Conservation (phyloP, 2,888 invertebrate genomes). For the Hipparchia sbordonii region DNA sequence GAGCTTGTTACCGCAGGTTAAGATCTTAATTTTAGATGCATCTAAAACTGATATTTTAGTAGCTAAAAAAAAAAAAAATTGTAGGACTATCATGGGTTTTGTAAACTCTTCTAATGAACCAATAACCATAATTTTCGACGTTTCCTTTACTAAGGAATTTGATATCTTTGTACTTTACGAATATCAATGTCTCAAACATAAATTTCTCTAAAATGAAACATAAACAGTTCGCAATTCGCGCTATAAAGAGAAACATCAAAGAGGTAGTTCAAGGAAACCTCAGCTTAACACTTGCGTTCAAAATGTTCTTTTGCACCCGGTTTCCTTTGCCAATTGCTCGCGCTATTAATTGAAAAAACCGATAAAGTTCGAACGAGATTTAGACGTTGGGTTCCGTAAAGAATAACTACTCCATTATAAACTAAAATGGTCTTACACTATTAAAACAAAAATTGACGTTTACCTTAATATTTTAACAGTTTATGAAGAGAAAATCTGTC, state of each 20-base stretch:
- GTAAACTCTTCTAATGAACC: no score
- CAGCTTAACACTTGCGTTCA: constrained; percentile 54
- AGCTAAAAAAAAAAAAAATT: no score
- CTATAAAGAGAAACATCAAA: constrained; percentile 72
- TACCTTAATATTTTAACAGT: no score
- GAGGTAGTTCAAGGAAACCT: constrained; percentile 60
- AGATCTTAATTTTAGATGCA: no score
- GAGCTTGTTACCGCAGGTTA: no score
- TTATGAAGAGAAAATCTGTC: no score
- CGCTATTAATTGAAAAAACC: constrained; percentile 33
- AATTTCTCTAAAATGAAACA: constrained; percentile 65
- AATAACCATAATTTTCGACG: background rate
- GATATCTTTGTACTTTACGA: background rate
- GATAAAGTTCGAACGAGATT: constrained; percentile 9
- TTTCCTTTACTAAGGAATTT: background rate
- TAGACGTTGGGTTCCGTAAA: background rate
- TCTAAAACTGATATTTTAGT: no score
- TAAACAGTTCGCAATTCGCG: constrained; percentile 63
- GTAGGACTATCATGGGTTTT: no score
- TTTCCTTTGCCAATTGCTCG: constrained; percentile 33
- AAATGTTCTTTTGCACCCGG: constrained; percentile 31
- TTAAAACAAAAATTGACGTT: no score
- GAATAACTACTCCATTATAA: no score
- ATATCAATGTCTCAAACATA: constrained; percentile 51
- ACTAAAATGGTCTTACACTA: no score